Percentiles rank a stretch among this genome's conserved stretches.
Evolutionary conservation across 2,113 vertebrate genomes (phyloP).

Genomic region (Origma solitaria): DNA sequence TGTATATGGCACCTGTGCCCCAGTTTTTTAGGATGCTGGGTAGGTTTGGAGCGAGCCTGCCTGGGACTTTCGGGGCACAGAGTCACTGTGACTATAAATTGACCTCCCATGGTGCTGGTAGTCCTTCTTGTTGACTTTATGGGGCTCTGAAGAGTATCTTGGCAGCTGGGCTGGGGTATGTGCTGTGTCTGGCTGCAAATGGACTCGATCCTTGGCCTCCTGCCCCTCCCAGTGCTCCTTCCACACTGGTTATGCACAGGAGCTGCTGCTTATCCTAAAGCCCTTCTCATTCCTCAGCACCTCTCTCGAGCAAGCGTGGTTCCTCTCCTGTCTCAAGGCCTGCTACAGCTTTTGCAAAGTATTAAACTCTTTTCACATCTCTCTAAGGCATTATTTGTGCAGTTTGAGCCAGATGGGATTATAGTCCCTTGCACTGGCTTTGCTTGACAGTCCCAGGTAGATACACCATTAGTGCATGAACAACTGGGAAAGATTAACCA

Average conservation of each 20-base stretch:
- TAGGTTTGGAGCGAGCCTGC: neutral
- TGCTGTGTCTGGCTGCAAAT: neutral
- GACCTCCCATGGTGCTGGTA: rapidly evolving
- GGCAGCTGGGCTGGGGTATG: neutral
- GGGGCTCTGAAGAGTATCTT: neutral
- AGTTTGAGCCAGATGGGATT: neutral
- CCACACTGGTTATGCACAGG: rapidly evolving
- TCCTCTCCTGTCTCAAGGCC: neutral
- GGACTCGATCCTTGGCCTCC: neutral
- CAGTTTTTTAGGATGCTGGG: neutral
- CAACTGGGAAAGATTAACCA: neutral
- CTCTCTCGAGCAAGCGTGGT: rapidly evolving
- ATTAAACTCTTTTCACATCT: neutral
- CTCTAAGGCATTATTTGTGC: neutral
- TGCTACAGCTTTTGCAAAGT: neutral
- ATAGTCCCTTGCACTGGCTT: neutral
- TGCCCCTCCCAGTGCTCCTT: neutral
- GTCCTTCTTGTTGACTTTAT: neutral
- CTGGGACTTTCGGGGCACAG: neutral
- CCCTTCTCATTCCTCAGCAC: rapidly evolving
- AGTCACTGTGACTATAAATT: neutral
- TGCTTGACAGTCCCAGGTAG: neutral
- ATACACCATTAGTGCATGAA: neutral
- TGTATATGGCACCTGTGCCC: neutral
- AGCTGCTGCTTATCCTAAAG: neutral